Conservation (phyloP, 2,888 invertebrate genomes). For the Harpalus rufipes region DNA sequence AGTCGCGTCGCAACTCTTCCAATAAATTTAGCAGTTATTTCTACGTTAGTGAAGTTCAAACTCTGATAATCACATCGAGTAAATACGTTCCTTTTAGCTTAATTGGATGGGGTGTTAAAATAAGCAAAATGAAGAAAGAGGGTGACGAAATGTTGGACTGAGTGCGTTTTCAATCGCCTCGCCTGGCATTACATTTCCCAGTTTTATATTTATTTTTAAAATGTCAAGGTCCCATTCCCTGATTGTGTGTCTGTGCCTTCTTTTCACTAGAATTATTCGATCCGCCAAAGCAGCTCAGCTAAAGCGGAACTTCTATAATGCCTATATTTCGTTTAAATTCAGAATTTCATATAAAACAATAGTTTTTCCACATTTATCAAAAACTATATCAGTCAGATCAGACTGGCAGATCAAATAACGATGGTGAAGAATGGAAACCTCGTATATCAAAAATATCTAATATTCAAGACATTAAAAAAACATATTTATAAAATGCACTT, state of each 20-base stretch:
- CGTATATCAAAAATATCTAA: too few species aligned
- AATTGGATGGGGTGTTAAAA: slow-evolving; percentile 61
- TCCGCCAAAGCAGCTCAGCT: not conserved
- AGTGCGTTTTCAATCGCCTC: slow-evolving; percentile 1
- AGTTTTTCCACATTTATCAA: too few species aligned
- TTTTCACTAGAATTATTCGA: slow-evolving; percentile 3
- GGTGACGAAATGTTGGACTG: slow-evolving; percentile 7
- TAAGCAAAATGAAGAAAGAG: slow-evolving; percentile 60
- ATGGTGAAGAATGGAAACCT: too few species aligned
- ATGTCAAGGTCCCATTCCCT: not conserved
- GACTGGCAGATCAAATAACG: too few species aligned
- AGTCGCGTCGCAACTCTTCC: slow-evolving; percentile 5
- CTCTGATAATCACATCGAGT: slow-evolving; percentile 59
- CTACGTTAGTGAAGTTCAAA: slow-evolving; percentile 38
- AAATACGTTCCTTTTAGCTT: slow-evolving; percentile 60
- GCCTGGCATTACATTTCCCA: slow-evolving; percentile 7
- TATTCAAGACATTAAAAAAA: too few species aligned
- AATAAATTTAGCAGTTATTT: slow-evolving; percentile 58
- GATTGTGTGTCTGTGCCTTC: not conserved
- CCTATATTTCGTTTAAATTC: not conserved
- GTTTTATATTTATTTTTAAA: slow-evolving; percentile 12
- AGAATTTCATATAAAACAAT: not conserved
- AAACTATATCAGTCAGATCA: too few species aligned
- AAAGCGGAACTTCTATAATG: not conserved
- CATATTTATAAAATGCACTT: too few species aligned